Evolutionary conservation across 2,888 invertebrate species (phyloP), one percentile per base, ranked within the genome.

Genomic region (Euzetes globulus): DNA sequence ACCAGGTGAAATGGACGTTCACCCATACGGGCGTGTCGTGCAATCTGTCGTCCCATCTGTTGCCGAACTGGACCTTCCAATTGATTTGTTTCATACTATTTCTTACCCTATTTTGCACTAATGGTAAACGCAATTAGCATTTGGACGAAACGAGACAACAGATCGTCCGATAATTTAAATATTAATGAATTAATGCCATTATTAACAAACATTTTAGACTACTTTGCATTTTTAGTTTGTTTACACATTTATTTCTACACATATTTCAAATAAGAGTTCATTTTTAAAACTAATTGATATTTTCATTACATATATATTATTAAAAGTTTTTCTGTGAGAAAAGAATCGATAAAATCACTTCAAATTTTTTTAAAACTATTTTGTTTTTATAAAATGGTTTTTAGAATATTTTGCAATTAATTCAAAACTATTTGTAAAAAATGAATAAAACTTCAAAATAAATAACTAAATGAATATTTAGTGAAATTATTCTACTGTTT

Each of bases 11-110:
- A 22, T 76, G 72, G 68, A 33, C 47, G 22, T 72, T 76, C 72
- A 68, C 37, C 5, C 76, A 76, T 45, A 55, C 22, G 11, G 76
- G 76, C 27, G 55, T 76, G 11, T 58, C 50, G n/a, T 76, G 76
- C 55, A 75, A 60, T 29, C 2, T 19, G 15, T 29, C 76, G 2
- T 19, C 25, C 58, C 45, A 27, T 27, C n/a, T 71, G 47, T 13
- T 37, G 19, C 33, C 71, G 15, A 22, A 41, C 19, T 68, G 68
- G 68, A n/a, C 45, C 19, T 45, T 22, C 13, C 68, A 68, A 13
- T 22, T 68, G 25, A 41, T 68, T 9, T 37, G 41, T 41, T 41
- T 68, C 22, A 41, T 68, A 41, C 41, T 68, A 37, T 37, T 45
- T 68, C 45, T 68, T 41, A 45, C 45, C 68, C 9, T 68, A 68